Evolutionary conservation across 1,140 invertebrate species (phyloP).

Genomic region (Spodoptera litura): DNA sequence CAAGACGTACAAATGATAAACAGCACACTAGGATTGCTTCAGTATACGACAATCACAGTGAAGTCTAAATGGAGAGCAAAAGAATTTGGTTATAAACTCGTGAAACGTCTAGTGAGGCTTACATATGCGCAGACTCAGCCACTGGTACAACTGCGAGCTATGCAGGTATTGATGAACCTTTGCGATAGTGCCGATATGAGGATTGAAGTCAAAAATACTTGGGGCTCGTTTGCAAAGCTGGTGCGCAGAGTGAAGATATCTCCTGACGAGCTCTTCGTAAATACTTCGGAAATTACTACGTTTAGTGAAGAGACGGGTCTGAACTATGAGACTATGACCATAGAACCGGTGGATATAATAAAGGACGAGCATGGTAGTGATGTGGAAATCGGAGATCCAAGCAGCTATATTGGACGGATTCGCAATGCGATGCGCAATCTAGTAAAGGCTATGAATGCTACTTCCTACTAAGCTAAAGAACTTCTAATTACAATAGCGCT

Average conservation of each 20-base stretch:
- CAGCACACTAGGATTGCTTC: constrained; percentile 68
- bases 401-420: constrained; percentile 69
- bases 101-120: constrained; percentile 57
- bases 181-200: constrained; percentile 77
- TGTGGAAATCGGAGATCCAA: constrained; percentile 63
- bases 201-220: constrained; percentile 66
- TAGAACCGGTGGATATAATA: constrained; percentile 70
- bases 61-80: constrained; percentile 78
- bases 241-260: constrained; percentile 64
- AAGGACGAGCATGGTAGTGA: constrained; percentile 71
- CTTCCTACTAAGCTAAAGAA: too few species aligned
- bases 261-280: constrained; percentile 76
- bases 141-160: constrained; percentile 65
- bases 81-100: constrained; percentile 64
- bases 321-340: constrained; percentile 75
- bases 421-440: constrained; percentile 62
- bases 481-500: too few species aligned
- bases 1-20: constrained; percentile 63
- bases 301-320: constrained; percentile 71
- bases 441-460: constrained; percentile 64
- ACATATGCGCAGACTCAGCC: constrained; percentile 62
- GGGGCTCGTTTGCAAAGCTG: constrained; percentile 44
- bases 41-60: constrained; percentile 72
- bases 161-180: constrained; percentile 78
- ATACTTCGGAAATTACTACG: constrained; percentile 66